Evolutionary conservation across 2,113 vertebrate species (phyloP).

Genomic region (Raja brachyura): DNA sequence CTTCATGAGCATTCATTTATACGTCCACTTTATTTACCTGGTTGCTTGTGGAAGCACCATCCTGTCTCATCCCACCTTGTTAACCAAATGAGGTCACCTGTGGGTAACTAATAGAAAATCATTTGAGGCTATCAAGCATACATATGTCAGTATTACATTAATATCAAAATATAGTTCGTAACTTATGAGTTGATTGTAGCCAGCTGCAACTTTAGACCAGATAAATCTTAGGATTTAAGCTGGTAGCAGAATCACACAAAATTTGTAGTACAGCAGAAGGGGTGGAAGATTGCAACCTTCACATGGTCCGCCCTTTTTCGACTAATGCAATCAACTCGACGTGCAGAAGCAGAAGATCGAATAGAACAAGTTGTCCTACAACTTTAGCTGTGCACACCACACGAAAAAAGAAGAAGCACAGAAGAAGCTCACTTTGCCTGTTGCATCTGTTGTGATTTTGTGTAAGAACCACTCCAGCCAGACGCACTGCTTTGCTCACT

Average conservation of each 20-base stretch:
- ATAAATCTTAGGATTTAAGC: background rate
- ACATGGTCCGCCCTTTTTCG: no score
- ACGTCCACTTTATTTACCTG: background rate
- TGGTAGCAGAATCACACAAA: background rate
- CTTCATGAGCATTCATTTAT: background rate
- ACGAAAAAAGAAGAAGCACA: no score
- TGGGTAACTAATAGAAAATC: background rate
- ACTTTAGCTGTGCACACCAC: no score
- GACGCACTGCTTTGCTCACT: no score
- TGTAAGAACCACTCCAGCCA: no score
- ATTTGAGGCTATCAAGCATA: background rate
- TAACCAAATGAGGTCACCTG: background rate
- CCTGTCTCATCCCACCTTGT: background rate
- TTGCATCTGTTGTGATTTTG: no score
- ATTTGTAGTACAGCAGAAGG: no score
- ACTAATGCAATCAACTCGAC: no score
- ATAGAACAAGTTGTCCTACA: no score
- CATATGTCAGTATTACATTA: background rate
- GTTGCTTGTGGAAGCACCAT: background rate
- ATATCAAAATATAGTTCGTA: background rate
- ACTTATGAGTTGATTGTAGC: background rate
- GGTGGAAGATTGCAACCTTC: no score
- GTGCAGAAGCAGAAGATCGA: no score
- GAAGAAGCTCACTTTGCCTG: no score
- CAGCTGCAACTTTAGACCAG: background rate